Percentiles rank a stretch among this genome's conserved stretches.
Evolutionary conservation across 2,888 invertebrate species (phyloP).

Genomic region (Neoscelio sp.): DNA sequence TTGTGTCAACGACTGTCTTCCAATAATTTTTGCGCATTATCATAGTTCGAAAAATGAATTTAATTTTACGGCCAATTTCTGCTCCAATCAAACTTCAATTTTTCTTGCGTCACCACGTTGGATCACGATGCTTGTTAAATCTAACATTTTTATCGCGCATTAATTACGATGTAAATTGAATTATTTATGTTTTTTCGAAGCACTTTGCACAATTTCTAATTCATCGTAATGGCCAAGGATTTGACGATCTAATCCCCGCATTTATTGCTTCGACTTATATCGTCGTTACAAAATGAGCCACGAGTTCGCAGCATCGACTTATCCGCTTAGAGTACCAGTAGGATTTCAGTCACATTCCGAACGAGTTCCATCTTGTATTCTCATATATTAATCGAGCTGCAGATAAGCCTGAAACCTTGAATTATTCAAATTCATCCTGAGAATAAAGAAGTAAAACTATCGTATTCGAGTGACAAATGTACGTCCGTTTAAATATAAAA

Average conservation of each 20-base stretch:
- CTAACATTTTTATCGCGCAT: conserved; percentile 4
- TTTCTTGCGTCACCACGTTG: conserved; percentile 17
- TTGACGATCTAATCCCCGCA: conserved; percentile 47
- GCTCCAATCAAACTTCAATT: not conserved
- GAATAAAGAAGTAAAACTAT: conserved; percentile 27
- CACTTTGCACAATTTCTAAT: conserved; percentile 36
- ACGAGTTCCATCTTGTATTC: conserved; percentile 39
- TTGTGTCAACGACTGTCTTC: conserved; percentile 60
- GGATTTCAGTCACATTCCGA: conserved; percentile 47
- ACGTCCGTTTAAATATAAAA: conserved; percentile 41
- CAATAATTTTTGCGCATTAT: conserved; percentile 49
- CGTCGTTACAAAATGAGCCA: conserved; percentile 33
- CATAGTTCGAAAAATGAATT: conserved; percentile 45
- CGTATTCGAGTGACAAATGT: conserved; percentile 46
- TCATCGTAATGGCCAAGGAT: conserved; percentile 17
- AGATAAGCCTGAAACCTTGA: conserved; percentile 52
- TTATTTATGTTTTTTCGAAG: conserved; percentile 27
- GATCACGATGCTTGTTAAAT: conserved; percentile 35
- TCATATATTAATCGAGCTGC: conserved; percentile 48
- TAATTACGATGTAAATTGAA: conserved; percentile 46
- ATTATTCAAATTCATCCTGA: conserved; percentile 49
- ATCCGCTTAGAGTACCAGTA: conserved; percentile 52
- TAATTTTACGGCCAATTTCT: conserved; percentile 28
- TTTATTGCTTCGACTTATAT: conserved; percentile 46
- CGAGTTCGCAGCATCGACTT: conserved; percentile 38